Conservation (phyloP, 2,113 vertebrate species). For the Lepidothrix coronata region DNA sequence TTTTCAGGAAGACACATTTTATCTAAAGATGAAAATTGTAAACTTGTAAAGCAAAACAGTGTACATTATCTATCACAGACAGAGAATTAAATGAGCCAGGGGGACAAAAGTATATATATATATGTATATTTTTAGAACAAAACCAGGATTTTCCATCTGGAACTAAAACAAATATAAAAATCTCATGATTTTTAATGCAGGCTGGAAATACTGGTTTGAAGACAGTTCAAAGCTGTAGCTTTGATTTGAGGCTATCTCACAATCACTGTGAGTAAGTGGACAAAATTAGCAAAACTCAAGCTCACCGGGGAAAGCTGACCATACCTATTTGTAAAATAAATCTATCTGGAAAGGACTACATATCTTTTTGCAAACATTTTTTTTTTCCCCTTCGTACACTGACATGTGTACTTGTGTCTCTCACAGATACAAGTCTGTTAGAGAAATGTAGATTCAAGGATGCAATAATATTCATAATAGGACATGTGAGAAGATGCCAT, state of each 20-base stretch:
- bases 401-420: too few relatives aligned
- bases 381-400: background rate
- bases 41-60: background rate
- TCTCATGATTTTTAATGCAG: background rate
- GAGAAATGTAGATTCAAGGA: background rate
- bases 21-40: background rate
- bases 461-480: background rate
- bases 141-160: background rate
- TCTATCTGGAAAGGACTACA: background rate
- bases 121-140: background rate
- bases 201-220: background rate
- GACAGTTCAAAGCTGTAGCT: background rate
- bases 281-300: background rate
- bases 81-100: background rate
- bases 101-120: background rate
- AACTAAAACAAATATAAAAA: background rate
- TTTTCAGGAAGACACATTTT: background rate
- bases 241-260: background rate
- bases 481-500: background rate
- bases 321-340: background rate
- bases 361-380: background rate
- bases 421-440: accelerated
- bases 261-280: background rate
- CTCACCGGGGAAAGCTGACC: background rate
- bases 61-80: background rate